phyloP scores from a whole-genome alignment of 2,888 invertebrate genomes.

The Tridacna crocea region DNA sequence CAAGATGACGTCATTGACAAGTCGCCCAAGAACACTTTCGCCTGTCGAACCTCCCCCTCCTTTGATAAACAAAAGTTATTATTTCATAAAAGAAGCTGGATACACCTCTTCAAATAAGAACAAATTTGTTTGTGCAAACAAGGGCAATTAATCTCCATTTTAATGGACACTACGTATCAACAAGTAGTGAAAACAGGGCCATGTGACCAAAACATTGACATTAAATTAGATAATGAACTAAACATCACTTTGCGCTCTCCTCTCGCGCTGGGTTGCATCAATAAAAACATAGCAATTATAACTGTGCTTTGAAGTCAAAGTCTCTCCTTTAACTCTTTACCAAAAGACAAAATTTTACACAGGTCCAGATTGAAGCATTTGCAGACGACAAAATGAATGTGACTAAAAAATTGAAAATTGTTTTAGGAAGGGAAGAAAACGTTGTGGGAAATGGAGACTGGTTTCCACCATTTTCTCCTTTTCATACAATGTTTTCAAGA shows the following conservation, averaged over 20 bases:
- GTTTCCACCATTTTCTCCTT: too few species aligned
- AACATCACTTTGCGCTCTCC: constrained; percentile 35
- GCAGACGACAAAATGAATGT: too few species aligned
- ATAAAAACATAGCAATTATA: not conserved
- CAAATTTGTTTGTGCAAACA: constrained; percentile 55
- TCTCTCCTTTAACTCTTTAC: too few species aligned
- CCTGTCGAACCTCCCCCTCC: constrained; percentile 14
- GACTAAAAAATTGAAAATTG: too few species aligned
- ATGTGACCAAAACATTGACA: constrained; percentile 45
- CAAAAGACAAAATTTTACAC: too few species aligned
- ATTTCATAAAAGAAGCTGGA: constrained; percentile 45
- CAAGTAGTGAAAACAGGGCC: constrained; percentile 41
- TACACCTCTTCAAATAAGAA: constrained; percentile 48
- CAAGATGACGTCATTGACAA: too few species aligned
- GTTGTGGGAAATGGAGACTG: too few species aligned
- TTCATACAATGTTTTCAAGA: too few species aligned
- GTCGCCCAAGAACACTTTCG: too few species aligned
- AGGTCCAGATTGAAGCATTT: too few species aligned
- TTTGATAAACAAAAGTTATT: constrained; percentile 45
- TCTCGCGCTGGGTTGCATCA: not conserved
- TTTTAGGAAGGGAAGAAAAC: too few species aligned
- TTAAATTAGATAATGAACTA: constrained; percentile 37
- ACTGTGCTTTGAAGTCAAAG: too few species aligned
- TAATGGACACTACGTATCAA: constrained; percentile 43
- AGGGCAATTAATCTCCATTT: constrained; percentile 52